Evolutionary conservation across 2,113 vertebrate genomes (phyloP), one percentile per base, ranked within the genome.

Genomic region (Zapus hudsonius): DNA sequence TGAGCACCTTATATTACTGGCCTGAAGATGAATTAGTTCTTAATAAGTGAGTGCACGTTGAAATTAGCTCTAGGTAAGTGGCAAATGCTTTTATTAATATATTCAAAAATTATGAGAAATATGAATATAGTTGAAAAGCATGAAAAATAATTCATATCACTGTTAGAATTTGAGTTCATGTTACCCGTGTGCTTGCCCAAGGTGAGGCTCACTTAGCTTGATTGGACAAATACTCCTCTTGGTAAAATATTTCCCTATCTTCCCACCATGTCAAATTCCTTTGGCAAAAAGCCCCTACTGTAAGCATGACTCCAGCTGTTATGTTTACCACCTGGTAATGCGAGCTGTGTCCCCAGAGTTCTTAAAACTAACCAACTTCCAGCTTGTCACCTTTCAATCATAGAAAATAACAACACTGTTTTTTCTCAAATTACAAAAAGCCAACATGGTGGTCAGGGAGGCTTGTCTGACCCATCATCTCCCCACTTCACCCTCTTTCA

Each of bases 131-230:
- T 19, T 67, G 38, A 55, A 88, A 69, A 2, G 17, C 22, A 57
- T 42, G n/a, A 57, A 61, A 40, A n/a, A 20, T 47, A 36, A 20
- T 16, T 85, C 6, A 19, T 25, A 22, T 66, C n/a, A 25, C 9
- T 57, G 2, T 59, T 19, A 81, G 31, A 44, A 64, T 66, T 36
- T 33, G 3, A 57, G n/a, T 17, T 36, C 5, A 38, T 19, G 25
- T 12, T 73, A 13, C 1, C 16, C 23, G 12, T 36, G 7, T 2
- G 20, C 0, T 82, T 42, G 19, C 2, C 4, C 3, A 1, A 3
- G n/a, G 19, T 9, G 64, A 7, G 9, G 52, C 59, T 74, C 33
- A 47, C 1, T 40, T 3, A 20, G 52, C 38, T 22, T 8, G 42
- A 8, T 15, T n/a, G 25, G 5, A 47, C 17, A 29, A 23, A 23